Base-by-base conservation (phyloP, 2,888 invertebrate species). In the Bruchidius siliquastri region DNA sequence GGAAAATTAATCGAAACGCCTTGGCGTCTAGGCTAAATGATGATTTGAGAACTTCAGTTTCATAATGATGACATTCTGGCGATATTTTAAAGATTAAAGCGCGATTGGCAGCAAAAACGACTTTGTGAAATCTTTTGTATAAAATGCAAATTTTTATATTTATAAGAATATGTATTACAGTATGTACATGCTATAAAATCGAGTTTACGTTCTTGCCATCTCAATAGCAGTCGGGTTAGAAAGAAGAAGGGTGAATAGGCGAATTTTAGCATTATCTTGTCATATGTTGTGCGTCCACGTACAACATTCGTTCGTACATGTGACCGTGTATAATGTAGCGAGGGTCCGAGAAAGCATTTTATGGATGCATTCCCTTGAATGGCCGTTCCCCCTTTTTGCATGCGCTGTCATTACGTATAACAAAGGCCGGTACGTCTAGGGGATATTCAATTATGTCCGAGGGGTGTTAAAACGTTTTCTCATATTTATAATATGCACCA, bases 381-480 rank as follows among this genome's bases (percentile, higher is more conserved):
- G 49, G 49, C 18, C 13, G 49, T 72, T 75, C 72, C 73, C 73
- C 74, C 74, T 71, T 73, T 71, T 67, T 32, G 69, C 68, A 74
- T 30, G 73, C 71, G 70, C 73, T 73, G 73, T 73, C 71, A 70
- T 73, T 67, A 20, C 67, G 26, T 68, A 71, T 72, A 49, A 49
- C 74, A 74, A 74, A 76, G 74, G 72, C 68, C 74, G 74, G 72
- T 70, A 73, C 71, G 76, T 76, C 76, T 76, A 76, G 75, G 75
- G 75, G 76, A 74, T 75, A 71, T 72, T 75, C 76, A 75, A 73
- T 74, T 75, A 76, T 73, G 74, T 74, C 74, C 73, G 76, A 75
- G 76, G 75, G 76, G 73, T 73, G 73, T 75, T 73, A 76, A 76
- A 70, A 72, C 74, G 72, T 74, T 75, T 71, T 75, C 75, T 75